Base-by-base conservation (phyloP, 1,140 invertebrate genomes). In the Globodera rostochiensis region DNA sequence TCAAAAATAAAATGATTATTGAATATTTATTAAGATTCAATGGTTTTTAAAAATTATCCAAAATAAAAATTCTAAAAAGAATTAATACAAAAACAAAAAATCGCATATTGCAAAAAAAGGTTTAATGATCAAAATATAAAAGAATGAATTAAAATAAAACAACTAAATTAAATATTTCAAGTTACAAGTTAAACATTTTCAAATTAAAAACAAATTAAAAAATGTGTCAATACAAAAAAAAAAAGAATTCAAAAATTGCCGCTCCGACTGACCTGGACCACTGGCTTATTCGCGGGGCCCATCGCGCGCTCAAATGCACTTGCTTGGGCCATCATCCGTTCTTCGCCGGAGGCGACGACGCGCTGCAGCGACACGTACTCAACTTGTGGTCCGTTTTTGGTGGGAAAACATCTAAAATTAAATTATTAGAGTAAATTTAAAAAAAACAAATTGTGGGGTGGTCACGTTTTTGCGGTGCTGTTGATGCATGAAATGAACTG, bases 401-500 rank as follows among this genome's bases (percentile, higher is more conserved):
- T 45, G 13, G 25, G 8, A 45, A 69, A 7, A 69, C 67, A 69
- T 8, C 67, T 69, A 6, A 45, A 45, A 8, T 21, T 69, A 45
- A 45, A 69, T 69, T 45, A 1, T 15, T 21, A 1, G n/a, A 2
- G 13, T 66, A 15, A 66, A 15, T 66, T 3, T 0, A 25, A 25
- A 25, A 25, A 25, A 25, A 25, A 0, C 0, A 21, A 15, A 13
- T 21, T 13, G 21, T 66, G 2, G 2, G 60, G 21, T 7, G 8
- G 13, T 71, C 19, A 71, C 69, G 69, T 71, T 47, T 71, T 47
- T 71, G 36, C 69, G 25, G 69, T 71, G 21, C 8, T 71, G 25
- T 71, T 71, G 36, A 71, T 71, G 69, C 69, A 71, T 13, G 25
- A 45, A 21, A 71, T 71, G 46, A 71, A 71, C 46, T 71, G 69